Base-by-base conservation (phyloP, 2,113 vertebrate genomes). In the Daubentonia madagascariensis region DNA sequence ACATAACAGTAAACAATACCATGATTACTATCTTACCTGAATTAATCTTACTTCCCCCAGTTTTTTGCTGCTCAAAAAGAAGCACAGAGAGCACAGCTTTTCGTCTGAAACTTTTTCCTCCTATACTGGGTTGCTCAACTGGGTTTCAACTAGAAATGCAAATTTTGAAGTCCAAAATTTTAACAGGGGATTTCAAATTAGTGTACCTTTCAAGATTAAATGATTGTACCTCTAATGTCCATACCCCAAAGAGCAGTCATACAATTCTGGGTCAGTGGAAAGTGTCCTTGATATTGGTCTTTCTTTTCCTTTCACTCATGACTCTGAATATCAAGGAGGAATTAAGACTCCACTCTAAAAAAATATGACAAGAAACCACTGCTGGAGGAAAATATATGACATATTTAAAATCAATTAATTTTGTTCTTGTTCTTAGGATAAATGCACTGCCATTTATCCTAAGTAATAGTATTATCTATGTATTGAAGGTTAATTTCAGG, bases 241-340 rank as follows among this genome's bases (percentile, higher is more conserved):
- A 76, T 14, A 40, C 30, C 16, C n/a, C 5, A 35, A 75, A 76
- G 59, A 70, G 28, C 9, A 80, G 22, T 37, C 17, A 89, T 79
- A 59, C 0, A 11, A 22, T 48, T 68, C 65, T 63, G 57, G 8
- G 80, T 85, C 54, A 16, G 18, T 73, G 63, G 48, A 20, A 91
- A 84, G 84, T 45, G 12, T 40, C n/a, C 23, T 91, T 3, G 0
- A 25, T n/a, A 28, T 67, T 95, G 85, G n/a, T 79, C n/a, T 96
- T 70, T 83, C 45, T 85, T 59, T 73, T 59, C 43, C 16, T 78
- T 91, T 85, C 32, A 70, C 78, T 22, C 22, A 12, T 30, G 37
- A 95, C 22, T 65, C 52, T 91, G 78, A 94, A 92, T 85, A 89
- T 91, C 37, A 92, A 91, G 48, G 35, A 95, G 23, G 37, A 80